Evolutionary conservation across 2,797 vertebrate genomes (phyloP).

Genomic region (Cephalopachus bancanus): DNA sequence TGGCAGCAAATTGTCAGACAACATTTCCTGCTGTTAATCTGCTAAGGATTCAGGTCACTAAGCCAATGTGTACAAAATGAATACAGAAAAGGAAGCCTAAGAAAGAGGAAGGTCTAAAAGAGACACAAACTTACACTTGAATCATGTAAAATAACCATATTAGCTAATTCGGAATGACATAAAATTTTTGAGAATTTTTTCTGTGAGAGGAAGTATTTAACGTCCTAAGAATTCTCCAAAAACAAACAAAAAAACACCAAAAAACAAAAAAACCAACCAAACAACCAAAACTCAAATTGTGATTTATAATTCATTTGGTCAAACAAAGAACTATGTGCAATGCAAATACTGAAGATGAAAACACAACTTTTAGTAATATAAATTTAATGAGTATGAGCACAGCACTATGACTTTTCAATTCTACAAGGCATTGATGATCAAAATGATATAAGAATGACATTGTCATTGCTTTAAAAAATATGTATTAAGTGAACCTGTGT

Average conservation of each 20-base stretch:
- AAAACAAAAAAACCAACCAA: background rate
- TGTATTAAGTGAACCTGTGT: background rate
- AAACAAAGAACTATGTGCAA: conserved; percentile 27
- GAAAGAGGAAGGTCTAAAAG: conserved; percentile 6
- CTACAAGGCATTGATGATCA: background rate
- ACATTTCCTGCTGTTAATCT: conserved; percentile 74
- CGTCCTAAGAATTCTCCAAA: background rate
- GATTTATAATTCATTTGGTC: conserved; percentile 58
- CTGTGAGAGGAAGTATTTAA: background rate
- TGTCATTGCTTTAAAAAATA: background rate
- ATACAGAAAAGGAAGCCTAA: conserved; percentile 23
- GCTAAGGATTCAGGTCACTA: conserved; percentile 61
- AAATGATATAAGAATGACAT: background rate
- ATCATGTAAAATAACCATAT: background rate
- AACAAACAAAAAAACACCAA: background rate
- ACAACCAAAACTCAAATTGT: background rate
- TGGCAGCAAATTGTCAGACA: conserved; percentile 58
- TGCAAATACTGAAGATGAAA: conserved; percentile 14
- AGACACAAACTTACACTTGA: background rate
- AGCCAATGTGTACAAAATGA: background rate
- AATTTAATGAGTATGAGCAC: background rate
- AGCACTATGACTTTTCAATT: conserved; percentile 1
- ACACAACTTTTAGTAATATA: background rate
- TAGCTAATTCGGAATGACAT: background rate
- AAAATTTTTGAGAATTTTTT: background rate